Percentiles rank a stretch among this genome's conserved stretches.
phyloP scores from a whole-genome alignment of 2,797 vertebrate genomes.

The Phalanger gymnotis region DNA sequence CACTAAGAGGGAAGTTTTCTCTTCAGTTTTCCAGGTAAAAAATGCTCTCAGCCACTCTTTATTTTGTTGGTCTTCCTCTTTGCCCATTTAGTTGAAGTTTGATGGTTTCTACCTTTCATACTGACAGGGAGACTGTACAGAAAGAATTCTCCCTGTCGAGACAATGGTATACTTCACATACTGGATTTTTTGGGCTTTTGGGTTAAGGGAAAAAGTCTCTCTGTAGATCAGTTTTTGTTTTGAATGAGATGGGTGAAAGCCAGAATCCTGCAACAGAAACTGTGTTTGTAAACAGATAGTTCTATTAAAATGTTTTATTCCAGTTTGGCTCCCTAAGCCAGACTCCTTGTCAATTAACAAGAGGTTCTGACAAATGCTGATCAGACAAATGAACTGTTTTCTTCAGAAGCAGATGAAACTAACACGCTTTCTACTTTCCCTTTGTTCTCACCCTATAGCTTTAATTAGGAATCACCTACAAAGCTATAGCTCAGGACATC shows the following conservation, averaged over 20 bases:
- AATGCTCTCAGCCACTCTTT: conserved; percentile 38
- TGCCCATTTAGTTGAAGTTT: conserved; percentile 64
- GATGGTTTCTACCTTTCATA: conserved; percentile 65
- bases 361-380: conserved; percentile 26
- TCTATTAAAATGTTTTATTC: conserved; percentile 61
- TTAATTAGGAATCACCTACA: conserved; percentile 40
- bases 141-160: conserved; percentile 25
- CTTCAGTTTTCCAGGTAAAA: conserved; percentile 64
- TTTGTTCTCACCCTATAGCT: conserved; percentile 18
- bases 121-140: conserved; percentile 36
- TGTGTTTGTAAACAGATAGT: conserved; percentile 63
- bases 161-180: conserved; percentile 33
- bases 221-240: conserved; percentile 45
- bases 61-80: conserved; percentile 13
- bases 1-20: conserved; percentile 64
- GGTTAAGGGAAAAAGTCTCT: conserved; percentile 59
- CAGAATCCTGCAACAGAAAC: conserved; percentile 63
- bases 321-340: conserved; percentile 42
- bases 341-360: conserved; percentile 63
- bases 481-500: not conserved
- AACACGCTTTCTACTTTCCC: conserved; percentile 43
- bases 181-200: conserved; percentile 47
- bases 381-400: conserved; percentile 49
- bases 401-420: conserved; percentile 24
- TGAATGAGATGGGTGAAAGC: conserved; percentile 40